Conservation (phyloP, 1,140 invertebrate genomes). For the Bactericera cockerelli region DNA sequence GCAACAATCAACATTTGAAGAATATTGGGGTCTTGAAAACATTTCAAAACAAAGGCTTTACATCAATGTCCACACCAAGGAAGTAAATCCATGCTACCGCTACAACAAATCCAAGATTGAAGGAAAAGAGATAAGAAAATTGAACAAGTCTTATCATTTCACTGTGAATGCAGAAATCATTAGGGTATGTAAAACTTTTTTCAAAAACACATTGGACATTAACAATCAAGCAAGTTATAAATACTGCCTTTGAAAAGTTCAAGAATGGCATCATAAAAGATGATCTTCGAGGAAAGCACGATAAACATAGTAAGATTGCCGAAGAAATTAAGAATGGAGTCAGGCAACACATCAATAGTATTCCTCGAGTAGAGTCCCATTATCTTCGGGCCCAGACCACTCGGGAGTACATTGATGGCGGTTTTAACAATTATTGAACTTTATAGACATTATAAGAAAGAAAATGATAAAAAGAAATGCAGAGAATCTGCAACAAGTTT, state of each 20-base stretch:
- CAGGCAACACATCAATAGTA: constrained; percentile 14
- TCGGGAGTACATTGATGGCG: constrained; percentile 18
- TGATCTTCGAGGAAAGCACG: constrained; percentile 4
- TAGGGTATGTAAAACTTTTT: constrained; percentile 14
- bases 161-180: background rate
- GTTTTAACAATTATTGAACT: no score
- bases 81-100: no score
- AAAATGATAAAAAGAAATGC: no score
- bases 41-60: no score
- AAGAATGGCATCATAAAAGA: constrained; percentile 10
- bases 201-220: constrained; percentile 11
- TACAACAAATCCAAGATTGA: no score
- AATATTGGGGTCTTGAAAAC: no score
- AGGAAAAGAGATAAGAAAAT: no score
- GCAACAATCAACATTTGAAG: no score
- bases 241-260: constrained; percentile 11
- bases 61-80: no score
- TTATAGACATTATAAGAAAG: no score
- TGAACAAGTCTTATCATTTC: constrained; percentile 14
- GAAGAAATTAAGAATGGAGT: constrained; percentile 1
- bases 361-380: constrained; percentile 17
- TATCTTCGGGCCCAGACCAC: constrained; percentile 14
- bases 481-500: no score
- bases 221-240: constrained; percentile 12
- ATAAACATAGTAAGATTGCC: constrained; percentile 3